Evolutionary conservation across 2,113 vertebrate genomes (phyloP).

Genomic region (Boulengeromyrus knoepffleri): DNA sequence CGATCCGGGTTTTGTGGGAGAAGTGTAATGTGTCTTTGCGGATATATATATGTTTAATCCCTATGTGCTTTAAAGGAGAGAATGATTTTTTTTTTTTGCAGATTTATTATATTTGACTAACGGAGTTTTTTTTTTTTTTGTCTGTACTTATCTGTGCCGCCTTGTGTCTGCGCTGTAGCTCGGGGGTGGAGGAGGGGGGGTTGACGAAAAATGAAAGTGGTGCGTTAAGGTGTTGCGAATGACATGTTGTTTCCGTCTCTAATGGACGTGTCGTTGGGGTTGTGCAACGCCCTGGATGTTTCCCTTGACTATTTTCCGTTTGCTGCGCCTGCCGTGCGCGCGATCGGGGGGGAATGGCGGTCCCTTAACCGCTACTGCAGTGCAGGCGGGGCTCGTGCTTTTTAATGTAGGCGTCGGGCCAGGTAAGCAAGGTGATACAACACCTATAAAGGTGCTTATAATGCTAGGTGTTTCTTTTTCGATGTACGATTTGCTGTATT

Average conservation of each 20-base stretch:
- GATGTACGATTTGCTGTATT: neutral
- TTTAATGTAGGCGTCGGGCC: conserved; percentile 40
- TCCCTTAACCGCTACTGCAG: conserved; percentile 58
- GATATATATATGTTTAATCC: conserved; percentile 56
- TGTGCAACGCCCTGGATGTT: conserved; percentile 14
- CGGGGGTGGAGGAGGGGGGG: neutral
- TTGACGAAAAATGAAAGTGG: conserved; percentile 22
- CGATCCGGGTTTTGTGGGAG: conserved; percentile 72
- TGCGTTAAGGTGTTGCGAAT: conserved; percentile 41
- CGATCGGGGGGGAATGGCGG: conserved; percentile 52
- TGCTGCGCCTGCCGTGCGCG: conserved; percentile 29
- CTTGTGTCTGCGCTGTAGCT: conserved; percentile 16
- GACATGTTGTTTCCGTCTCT: conserved; percentile 18
- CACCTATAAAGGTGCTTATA: conserved; percentile 58
- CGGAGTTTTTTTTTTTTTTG: conserved; percentile 12
- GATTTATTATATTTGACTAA: conserved; percentile 3
- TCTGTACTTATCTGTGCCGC: conserved; percentile 16
- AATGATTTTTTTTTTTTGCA: conserved; percentile 54
- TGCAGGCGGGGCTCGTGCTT: conserved; percentile 57
- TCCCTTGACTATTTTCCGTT: conserved; percentile 48
- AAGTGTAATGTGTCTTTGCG: conserved; percentile 67
- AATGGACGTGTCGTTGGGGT: conserved; percentile 2
- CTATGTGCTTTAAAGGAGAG: conserved; percentile 65
- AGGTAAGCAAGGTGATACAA: conserved; percentile 70
- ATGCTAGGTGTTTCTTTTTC: conserved; percentile 6